Evolutionary conservation across 2,888 invertebrate genomes (phyloP), one percentile per base, ranked within the genome.

Genomic region (Idaea dimidiata): DNA sequence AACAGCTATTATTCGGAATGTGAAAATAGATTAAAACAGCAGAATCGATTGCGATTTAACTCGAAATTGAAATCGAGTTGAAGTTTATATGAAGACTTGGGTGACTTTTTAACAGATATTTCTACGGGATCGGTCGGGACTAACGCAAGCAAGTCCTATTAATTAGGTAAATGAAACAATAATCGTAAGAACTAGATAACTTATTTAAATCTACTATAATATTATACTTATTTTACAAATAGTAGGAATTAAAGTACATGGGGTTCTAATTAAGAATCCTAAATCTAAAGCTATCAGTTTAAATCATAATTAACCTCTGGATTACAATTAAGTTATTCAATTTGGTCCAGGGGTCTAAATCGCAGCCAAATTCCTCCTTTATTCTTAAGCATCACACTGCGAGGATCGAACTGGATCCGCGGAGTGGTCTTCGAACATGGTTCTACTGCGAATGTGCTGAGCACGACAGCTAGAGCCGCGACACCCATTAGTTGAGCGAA

Each of bases 331-430:
- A 60, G 24, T 31, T 64, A 43, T 43, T 43, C 43, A 43, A 43
- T 43, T 43, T 43, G 8, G 14, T 56, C 7, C 0, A 74, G 68
- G 55, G 74, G 73, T 65, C 72, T 78, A 73, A 92, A 89, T 67
- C 79, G 80, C 54, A 92, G 81, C 85, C 86, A 91, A 68, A 92
- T 91, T 61, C 91, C 86, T 57, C 91, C 92, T 75, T 87, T 88
- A 72, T 91, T 92, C 75, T 91, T 92, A 16, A 92, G 80, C 87
- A 92, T 87, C 18, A 92, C 88, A 65, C 92, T 92, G 60, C 92
- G 77, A 1, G 92, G 80, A 62, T 92, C 92, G 71, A 91, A 92
- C 32, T 86, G 75, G 63, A 92, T 89, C 6, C 66, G 72, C 1
- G 89, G 71, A 7, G 91, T 87, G 10, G 92, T 92, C 43, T 75